These are phyloP conservation scores for Ophioninae sp. DNA, from an alignment of 2,888 invertebrate species.

Conservation along the genomic window DNA sequence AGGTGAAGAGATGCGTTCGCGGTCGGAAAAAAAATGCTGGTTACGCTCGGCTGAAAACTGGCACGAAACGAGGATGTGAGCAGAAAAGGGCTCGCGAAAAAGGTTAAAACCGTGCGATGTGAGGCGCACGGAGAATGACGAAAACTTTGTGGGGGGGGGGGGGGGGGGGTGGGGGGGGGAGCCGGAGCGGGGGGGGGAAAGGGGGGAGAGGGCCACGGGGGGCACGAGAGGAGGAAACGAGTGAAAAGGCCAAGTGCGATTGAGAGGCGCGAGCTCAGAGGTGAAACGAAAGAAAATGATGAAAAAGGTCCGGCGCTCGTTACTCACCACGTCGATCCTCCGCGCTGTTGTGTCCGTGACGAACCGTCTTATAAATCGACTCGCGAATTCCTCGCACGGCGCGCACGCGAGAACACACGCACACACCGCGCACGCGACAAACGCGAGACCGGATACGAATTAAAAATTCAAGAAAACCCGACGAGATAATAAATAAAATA, in stretches of 20 bases:
- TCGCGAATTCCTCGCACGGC: slow-evolving; percentile 22
- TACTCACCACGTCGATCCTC: slow-evolving; percentile 58
- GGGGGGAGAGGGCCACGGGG: too few relatives aligned
- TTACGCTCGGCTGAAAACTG: background rate
- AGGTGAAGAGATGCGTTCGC: background rate
- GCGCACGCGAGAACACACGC: background rate
- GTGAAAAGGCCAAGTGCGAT: background rate
- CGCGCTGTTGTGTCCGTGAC: slow-evolving; percentile 13
- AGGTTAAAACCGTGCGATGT: background rate
- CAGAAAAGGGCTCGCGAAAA: background rate
- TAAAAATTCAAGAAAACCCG: background rate
- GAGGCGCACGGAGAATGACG: background rate
- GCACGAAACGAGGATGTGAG: background rate
- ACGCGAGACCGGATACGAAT: slow-evolving; percentile 25
- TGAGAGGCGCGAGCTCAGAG: background rate
- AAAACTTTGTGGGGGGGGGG: too few relatives aligned
- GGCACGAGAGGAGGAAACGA: background rate
- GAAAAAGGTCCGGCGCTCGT: slow-evolving; percentile 39
- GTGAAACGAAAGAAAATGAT: slow-evolving; percentile 13
- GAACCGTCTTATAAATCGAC: slow-evolving; percentile 24
- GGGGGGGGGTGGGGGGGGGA: too few relatives aligned
- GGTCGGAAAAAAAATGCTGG: background rate
- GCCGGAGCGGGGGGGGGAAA: too few relatives aligned
- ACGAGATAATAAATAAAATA: background rate
- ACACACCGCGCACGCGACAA: slow-evolving; percentile 7